phyloP scores from a whole-genome alignment of 1,140 invertebrate species.

The Bombyx mandarina region DNA sequence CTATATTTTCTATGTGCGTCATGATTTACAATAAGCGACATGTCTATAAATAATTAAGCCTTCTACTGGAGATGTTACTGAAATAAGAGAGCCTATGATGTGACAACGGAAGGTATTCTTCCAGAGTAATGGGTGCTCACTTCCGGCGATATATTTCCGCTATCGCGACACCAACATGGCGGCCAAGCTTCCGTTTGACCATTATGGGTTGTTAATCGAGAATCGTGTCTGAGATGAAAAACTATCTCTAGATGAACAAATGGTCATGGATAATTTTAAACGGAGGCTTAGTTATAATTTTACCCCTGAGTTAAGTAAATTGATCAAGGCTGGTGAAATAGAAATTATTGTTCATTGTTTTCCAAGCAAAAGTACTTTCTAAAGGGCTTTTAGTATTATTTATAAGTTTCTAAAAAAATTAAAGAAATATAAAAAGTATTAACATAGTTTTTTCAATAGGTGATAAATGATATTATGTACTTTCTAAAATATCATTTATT shows the following conservation, averaged over 20 bases:
- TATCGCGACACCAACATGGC: slow-evolving; percentile 60
- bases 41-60: too few species aligned
- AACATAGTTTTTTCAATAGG: too few species aligned
- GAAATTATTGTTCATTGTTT: too few species aligned
- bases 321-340: too few species aligned
- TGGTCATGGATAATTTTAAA: slow-evolving; percentile 23
- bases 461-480: too few species aligned
- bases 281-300: not conserved
- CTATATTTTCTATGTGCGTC: too few species aligned
- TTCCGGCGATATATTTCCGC: slow-evolving; percentile 68
- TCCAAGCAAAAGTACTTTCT: too few species aligned
- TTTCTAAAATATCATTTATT: too few species aligned
- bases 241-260: slow-evolving; percentile 31
- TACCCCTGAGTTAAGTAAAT: not conserved
- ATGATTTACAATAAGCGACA: too few species aligned
- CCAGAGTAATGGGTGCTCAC: slow-evolving; percentile 61
- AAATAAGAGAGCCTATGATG: slow-evolving; percentile 56
- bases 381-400: too few species aligned
- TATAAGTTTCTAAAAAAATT: too few species aligned
- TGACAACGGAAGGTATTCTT: slow-evolving; percentile 58
- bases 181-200: slow-evolving; percentile 45
- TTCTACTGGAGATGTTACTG: slow-evolving; percentile 7
- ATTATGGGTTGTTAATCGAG: slow-evolving; percentile 39
- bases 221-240: slow-evolving; percentile 62
- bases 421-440: too few species aligned